These are phyloP conservation scores for Melanotaenia nigrans DNA, from an alignment of 2,797 vertebrate genomes.

Conservation along the genomic window DNA sequence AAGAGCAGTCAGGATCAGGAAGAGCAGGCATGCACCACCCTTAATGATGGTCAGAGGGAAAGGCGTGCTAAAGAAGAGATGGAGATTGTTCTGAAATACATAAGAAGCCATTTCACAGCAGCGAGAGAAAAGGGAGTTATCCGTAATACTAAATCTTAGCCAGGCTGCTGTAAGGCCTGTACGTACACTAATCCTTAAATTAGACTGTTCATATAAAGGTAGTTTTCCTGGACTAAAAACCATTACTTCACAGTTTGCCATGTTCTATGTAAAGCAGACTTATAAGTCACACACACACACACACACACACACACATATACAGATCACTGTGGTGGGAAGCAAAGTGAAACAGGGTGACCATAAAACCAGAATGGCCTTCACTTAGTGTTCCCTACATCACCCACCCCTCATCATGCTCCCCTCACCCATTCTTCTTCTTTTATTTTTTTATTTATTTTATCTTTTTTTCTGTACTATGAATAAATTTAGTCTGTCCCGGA, in stretches of 20 bases:
- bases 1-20: too few relatives aligned
- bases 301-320: neutral
- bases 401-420: conserved; percentile 25
- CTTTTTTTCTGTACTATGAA: conserved; percentile 85
- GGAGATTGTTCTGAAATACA: too few relatives aligned
- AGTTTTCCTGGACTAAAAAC: neutral
- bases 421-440: conserved; percentile 60
- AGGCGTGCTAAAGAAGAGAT: too few relatives aligned
- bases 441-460: conserved; percentile 55
- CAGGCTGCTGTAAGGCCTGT: neutral
- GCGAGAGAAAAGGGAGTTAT: too few relatives aligned
- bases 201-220: neutral
- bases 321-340: conserved; percentile 43
- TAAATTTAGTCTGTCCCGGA: conserved; percentile 89
- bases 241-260: neutral
- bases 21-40: too few relatives aligned
- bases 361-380: conserved; percentile 75
- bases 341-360: conserved; percentile 70
- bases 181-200: too few relatives aligned
- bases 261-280: neutral
- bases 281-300: conserved; percentile 8
- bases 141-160: neutral
- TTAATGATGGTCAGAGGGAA: too few relatives aligned
- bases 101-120: too few relatives aligned
- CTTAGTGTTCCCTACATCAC: conserved; percentile 65